Evolutionary conservation across 1,140 invertebrate species (phyloP), one percentile per base, ranked within the genome.

Genomic region (Meloidogyne exigua): DNA sequence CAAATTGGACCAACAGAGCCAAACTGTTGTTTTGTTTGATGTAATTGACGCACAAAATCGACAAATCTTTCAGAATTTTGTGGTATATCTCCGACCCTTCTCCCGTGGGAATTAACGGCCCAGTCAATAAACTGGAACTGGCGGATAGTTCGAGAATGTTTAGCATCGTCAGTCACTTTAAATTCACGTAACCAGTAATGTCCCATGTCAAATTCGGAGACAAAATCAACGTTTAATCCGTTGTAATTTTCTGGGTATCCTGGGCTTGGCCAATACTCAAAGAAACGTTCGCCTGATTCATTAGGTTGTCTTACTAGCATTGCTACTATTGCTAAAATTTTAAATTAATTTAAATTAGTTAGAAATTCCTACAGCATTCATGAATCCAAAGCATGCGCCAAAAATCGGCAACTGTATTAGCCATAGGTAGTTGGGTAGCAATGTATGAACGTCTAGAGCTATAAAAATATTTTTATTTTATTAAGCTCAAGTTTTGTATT

Each of bases 311-410:
- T 98, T 4, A 95, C 98, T 49, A 99, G 89, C 95, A 98, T 99
- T 12, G 98, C 96, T 49, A 99, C 93, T 88, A 99, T 99, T 57
- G 71, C 68, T 71, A 25, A 36, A 69, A 32, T 13, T 7, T 68
- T 32, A 32, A 32, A 21, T n/a, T 42, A 23, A n/a, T 18, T 67
- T n/a, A 18, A n/a, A n/a, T n/a, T 70, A 18, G 26, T 15, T 15
- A 42, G n/a, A n/a, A 32, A 32, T 39, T 39, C 39, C 23, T 71
- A 7, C 95, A 98, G 0, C 95, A 98, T 88, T 99, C 98, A 87
- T 99, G 95, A 88, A 99, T 96, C 96, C 96, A 99, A n/a, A 99
- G 89, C 96, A 98, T 98, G 78, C 96, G 90, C 97, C 97, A 99
- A 84, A 99, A 95, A 87, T 99, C 96, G 82, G 97, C 95, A 0